phyloP scores from a whole-genome alignment of 2,113 vertebrate genomes.

The Solenodon paradoxus region DNA sequence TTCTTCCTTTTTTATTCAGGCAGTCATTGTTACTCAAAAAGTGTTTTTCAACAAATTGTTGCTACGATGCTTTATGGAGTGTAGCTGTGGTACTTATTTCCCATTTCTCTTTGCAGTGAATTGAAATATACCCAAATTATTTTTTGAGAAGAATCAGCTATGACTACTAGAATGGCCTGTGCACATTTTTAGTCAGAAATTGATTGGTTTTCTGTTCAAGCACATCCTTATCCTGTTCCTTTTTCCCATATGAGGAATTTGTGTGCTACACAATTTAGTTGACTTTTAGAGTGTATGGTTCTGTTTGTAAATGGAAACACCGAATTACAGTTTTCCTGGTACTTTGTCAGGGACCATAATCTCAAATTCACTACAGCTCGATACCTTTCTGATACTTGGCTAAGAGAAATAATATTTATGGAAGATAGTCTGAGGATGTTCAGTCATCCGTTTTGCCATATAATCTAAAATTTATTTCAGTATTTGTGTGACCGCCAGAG shows the following conservation, averaged over 20 bases:
- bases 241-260: not conserved
- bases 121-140: not conserved
- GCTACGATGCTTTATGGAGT: not conserved
- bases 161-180: not conserved
- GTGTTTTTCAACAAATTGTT: not conserved
- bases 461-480: constrained; percentile 39
- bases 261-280: not conserved
- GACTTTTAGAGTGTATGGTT: not conserved
- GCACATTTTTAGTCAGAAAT: not conserved
- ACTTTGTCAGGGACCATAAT: not conserved
- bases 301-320: not conserved
- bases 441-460: not conserved
- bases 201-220: not conserved
- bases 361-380: not conserved
- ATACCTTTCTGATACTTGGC: not conserved
- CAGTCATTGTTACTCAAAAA: not conserved
- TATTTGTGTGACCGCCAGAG: not conserved
- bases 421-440: not conserved
- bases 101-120: not conserved
- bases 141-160: not conserved
- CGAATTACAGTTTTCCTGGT: not conserved
- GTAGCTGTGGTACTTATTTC: not conserved
- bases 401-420: constrained; percentile 39
- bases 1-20: not conserved
- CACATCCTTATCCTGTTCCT: not conserved